Conservation (phyloP, 2,888 invertebrate species). For the Phengaris alcon region DNA sequence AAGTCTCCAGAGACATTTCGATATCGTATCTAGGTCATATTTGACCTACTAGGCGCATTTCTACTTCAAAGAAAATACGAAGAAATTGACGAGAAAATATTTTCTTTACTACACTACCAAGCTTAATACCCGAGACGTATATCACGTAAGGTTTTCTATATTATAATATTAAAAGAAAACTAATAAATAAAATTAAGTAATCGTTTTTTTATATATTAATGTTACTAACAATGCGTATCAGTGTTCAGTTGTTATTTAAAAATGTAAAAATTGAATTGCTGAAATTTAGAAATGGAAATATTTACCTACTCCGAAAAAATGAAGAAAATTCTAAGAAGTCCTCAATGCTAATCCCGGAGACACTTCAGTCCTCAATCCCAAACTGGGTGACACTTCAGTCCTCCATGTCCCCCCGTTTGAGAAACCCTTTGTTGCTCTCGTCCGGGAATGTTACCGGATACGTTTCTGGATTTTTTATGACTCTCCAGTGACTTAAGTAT, state of each 20-base stretch:
- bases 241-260: no score
- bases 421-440: background rate
- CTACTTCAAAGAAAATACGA: background rate
- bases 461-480: background rate
- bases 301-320: background rate
- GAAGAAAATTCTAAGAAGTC: background rate
- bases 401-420: background rate
- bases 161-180: no score
- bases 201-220: no score
- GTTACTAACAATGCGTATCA: no score
- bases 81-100: conserved; percentile 1
- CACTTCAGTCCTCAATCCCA: background rate
- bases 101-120: background rate
- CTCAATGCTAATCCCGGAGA: no score
- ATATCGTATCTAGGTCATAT: conserved; percentile 19
- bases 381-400: background rate
- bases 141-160: background rate
- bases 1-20: background rate
- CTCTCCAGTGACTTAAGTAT: background rate
- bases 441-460: background rate
- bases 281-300: background rate
- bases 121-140: background rate
- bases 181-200: no score
- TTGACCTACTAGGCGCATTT: background rate
- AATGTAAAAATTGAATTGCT: no score